Evolutionary conservation across 2,888 invertebrate genomes (phyloP), one percentile per base, ranked within the genome.

Genomic region (Papilio gigon): DNA sequence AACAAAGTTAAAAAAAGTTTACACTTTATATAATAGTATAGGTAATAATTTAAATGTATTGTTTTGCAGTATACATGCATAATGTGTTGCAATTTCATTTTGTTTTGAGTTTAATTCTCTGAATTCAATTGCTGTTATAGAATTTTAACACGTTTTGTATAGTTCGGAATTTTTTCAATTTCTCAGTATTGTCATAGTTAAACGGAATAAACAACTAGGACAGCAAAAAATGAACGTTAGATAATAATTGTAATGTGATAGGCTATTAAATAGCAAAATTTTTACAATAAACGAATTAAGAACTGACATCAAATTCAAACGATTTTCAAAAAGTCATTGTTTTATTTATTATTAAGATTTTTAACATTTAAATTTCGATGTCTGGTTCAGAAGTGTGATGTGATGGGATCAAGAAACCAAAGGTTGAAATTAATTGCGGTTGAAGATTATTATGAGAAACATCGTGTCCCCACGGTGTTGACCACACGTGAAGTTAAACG

Each of bases 31-130:
- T n/a, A n/a, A n/a, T n/a, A n/a, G n/a, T n/a, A n/a, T n/a, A n/a
- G n/a, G 12, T 22, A 0, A 22, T 2, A 47, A 11, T 8, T 22
- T 47, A 5, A 22, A 27, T 11, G 12, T 25, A 25, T 47, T 50
- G 9, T 50, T 50, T 25, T 25, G 12, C 17, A 20, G 44, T 53
- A 53, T 1, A 22, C 5, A 27, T n/a, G 53, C 22, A 8, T 50
- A 78, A 74, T 73, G 73, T 76, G 75, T 77, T 77, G 78, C 78
- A 74, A 76, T 76, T 76, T 68, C 37, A 70, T 70, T 70, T 59
- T 53, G 60, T 37, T 44, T 30, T 56, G 27, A 17, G 8, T 56
- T 56, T 30, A 56, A 56, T 56, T 56, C 53, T n/a, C 30, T 56
- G 53, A 56, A 56, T 30, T 56, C 30, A n/a, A 30, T 30, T 56